Conservation (phyloP, 1,140 invertebrate species). For the Drosophila willistoni region DNA sequence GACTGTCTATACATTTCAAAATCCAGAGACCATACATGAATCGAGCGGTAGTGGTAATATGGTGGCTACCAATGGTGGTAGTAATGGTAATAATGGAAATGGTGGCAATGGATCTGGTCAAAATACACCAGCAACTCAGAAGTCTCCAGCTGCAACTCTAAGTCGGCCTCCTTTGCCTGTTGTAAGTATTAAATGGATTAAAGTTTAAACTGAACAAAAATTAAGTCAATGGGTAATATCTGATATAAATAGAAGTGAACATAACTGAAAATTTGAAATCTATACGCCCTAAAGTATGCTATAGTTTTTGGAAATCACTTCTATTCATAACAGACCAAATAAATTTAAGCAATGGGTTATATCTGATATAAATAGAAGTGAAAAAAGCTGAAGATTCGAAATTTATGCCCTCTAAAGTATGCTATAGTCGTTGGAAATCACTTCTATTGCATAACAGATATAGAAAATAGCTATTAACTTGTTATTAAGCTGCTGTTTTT, state of each 20-base stretch:
- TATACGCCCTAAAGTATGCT: background rate
- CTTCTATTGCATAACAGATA: slow-evolving; percentile 7
- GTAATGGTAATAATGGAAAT: slow-evolving; percentile 19
- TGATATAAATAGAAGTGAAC: background rate
- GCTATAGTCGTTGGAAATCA: background rate
- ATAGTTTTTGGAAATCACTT: background rate
- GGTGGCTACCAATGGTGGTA: slow-evolving; percentile 20
- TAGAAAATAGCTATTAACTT: slow-evolving; percentile 16
- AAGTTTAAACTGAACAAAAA: background rate
- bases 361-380: background rate
- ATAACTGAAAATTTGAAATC: no score
- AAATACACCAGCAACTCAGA: slow-evolving; percentile 72
- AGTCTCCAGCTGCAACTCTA: slow-evolving; percentile 73
- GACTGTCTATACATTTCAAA: slow-evolving; percentile 94
- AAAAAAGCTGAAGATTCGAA: background rate
- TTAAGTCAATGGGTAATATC: background rate
- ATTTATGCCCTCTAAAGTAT: background rate
- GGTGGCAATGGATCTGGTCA: slow-evolving; percentile 52
- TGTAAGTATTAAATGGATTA: slow-evolving; percentile 81
- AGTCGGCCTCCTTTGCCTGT: slow-evolving; percentile 86
- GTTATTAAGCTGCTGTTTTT: slow-evolving; percentile 66
- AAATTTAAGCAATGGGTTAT: background rate
- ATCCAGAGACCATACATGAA: slow-evolving; percentile 86
- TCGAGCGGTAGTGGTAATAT: slow-evolving; percentile 48
- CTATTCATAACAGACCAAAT: slow-evolving; percentile 1